Percentiles rank a stretch among this genome's conserved stretches.
Evolutionary conservation across 2,797 vertebrate species (phyloP).

Genomic region (Tragopan temminckii): DNA sequence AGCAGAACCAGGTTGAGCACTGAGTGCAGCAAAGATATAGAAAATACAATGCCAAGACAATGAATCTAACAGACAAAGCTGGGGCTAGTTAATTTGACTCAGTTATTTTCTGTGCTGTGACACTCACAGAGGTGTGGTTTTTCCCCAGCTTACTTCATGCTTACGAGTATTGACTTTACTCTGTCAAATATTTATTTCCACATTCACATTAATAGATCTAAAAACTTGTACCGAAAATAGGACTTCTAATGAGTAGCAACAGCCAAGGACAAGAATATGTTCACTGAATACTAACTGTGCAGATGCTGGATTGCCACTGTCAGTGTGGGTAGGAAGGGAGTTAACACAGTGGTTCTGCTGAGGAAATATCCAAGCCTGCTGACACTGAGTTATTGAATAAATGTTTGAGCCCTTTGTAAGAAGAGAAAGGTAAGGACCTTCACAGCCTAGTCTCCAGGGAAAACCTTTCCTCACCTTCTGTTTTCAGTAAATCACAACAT

Average conservation of each 20-base stretch:
- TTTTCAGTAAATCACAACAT: background rate
- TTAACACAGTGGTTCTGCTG: background rate
- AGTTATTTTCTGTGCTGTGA: background rate
- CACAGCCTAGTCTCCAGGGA: background rate
- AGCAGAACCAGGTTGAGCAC: background rate
- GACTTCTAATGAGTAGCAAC: background rate
- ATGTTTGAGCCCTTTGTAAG: background rate
- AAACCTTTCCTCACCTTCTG: background rate
- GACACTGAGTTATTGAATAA: background rate
- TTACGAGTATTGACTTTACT: accelerated
- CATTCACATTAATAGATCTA: accelerated
- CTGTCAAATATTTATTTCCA: background rate
- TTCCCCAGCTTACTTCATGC: background rate
- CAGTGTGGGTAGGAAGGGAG: background rate
- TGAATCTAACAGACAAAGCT: background rate
- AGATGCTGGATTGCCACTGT: background rate
- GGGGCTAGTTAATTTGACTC: background rate
- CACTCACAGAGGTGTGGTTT: accelerated
- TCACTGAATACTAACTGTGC: background rate
- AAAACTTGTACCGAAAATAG: background rate
- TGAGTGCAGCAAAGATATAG: background rate
- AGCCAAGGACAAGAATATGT: background rate
- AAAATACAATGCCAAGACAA: background rate
- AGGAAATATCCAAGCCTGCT: background rate
- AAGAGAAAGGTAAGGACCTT: background rate